Evolutionary conservation across 2,888 invertebrate genomes (phyloP).

Genomic region (Drosophila emarginata): DNA sequence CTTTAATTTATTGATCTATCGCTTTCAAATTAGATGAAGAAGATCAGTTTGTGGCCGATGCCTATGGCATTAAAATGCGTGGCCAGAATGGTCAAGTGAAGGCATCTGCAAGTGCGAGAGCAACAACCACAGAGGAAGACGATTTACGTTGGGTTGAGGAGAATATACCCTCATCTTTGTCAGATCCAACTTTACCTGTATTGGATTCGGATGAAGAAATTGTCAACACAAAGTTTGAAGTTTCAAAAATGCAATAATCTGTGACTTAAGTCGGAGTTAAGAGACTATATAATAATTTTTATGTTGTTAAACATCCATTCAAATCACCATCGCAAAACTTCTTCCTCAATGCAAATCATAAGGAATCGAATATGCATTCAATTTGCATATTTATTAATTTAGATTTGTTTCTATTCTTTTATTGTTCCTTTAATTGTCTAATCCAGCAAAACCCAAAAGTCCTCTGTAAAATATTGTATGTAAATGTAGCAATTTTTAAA

Average conservation of each 20-base stretch:
- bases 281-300: slow-evolving; percentile 32
- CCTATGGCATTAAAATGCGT: slow-evolving; percentile 92
- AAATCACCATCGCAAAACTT: not conserved
- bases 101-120: slow-evolving; percentile 74
- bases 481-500: slow-evolving; percentile 41
- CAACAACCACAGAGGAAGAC: slow-evolving; percentile 86
- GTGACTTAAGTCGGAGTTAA: slow-evolving; percentile 38
- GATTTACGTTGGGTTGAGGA: slow-evolving; percentile 97
- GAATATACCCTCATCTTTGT: slow-evolving; percentile 91
- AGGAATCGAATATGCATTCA: slow-evolving; percentile 18
- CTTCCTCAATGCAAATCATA: slow-evolving; percentile 1
- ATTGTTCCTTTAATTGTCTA: not conserved
- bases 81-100: slow-evolving; percentile 83
- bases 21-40: slow-evolving; percentile 85
- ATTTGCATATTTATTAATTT: slow-evolving; percentile 12
- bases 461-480: slow-evolving; percentile 71
- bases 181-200: slow-evolving; percentile 87
- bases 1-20: not conserved
- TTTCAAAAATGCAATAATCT: slow-evolving; percentile 92
- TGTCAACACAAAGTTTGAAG: slow-evolving; percentile 92
- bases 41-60: slow-evolving; percentile 93
- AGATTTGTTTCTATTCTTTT: slow-evolving; percentile 42
- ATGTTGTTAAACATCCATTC: slow-evolving; percentile 22
- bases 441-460: slow-evolving; percentile 11
- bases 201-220: slow-evolving; percentile 92